Percentiles rank a stretch among this genome's conserved stretches.
Conservation (phyloP, 2,797 vertebrate species). For the Macrochelys suwanniensis region DNA sequence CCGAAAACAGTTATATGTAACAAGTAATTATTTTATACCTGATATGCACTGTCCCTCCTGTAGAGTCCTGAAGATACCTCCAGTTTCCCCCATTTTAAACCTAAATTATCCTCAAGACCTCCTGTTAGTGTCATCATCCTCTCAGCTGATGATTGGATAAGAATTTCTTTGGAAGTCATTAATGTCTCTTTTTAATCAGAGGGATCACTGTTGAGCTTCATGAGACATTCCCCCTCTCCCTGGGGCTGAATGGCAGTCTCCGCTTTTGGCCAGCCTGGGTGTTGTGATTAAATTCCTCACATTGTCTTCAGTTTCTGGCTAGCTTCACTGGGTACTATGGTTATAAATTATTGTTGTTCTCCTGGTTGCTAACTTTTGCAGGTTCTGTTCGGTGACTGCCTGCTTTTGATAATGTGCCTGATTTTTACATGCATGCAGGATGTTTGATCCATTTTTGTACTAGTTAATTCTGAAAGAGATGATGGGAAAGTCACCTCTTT, state of each 20-base stretch:
- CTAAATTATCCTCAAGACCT: background rate
- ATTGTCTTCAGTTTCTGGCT: constrained; percentile 28
- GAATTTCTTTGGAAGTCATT: background rate
- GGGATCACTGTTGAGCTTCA: background rate
- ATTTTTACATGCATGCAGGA: background rate
- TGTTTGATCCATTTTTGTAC: background rate
- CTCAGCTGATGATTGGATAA: background rate
- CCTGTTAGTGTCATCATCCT: background rate
- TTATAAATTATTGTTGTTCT: constrained; percentile 41
- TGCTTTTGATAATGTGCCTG: background rate
- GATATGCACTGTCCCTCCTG: background rate
- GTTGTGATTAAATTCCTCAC: constrained; percentile 32
- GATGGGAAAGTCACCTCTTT: background rate
- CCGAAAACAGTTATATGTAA: background rate
- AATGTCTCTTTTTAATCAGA: background rate
- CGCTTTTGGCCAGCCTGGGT: background rate
- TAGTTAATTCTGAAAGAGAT: background rate
- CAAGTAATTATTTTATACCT: background rate
- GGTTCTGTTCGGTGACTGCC: background rate
- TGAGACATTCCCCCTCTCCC: background rate
- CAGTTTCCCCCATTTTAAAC: background rate
- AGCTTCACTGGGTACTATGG: constrained; percentile 6
- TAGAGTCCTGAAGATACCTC: too few species aligned
- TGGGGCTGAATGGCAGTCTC: background rate
- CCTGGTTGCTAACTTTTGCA: constrained; percentile 9